Conservation (phyloP, 2,797 vertebrate species). For the Lemur catta region DNA sequence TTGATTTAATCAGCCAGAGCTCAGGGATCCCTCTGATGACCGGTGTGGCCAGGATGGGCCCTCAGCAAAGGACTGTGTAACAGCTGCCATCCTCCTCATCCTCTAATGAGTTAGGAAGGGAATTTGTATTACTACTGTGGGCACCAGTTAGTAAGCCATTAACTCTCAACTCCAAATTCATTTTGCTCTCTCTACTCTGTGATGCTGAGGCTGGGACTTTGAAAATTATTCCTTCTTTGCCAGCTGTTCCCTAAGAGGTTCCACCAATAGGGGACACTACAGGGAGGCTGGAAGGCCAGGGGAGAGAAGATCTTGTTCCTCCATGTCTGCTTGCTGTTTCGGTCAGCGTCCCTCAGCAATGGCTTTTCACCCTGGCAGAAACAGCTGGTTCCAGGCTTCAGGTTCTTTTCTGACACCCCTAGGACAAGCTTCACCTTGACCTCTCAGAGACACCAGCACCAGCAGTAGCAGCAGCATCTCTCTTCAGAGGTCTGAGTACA, state of each 20-base stretch:
- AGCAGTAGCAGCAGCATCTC: neutral
- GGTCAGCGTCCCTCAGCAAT: neutral
- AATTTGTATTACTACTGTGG: neutral
- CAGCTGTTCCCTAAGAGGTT: neutral
- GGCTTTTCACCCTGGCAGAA: neutral
- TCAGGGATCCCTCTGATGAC: neutral
- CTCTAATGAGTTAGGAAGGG: neutral
- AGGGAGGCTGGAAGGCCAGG: neutral
- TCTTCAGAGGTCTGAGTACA: neutral
- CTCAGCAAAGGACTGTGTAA: neutral
- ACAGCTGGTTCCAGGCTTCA: neutral
- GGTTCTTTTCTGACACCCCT: neutral
- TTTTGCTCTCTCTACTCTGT: neutral
- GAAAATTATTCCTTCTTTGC: neutral
- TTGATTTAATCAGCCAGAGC: conserved; percentile 1
- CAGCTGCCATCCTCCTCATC: neutral
- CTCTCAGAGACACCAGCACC: neutral
- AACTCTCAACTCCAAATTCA: neutral
- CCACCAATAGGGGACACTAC: neutral
- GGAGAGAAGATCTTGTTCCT: neutral
- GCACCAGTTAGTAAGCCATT: neutral
- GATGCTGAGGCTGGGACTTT: neutral
- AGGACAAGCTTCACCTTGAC: neutral
- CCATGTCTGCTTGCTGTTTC: neutral
- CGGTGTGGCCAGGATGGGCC: neutral